Percentiles rank a stretch among this genome's conserved stretches.
Conservation (phyloP, 92 coral and sea anemone genomes). For the Porites cylindrica region DNA sequence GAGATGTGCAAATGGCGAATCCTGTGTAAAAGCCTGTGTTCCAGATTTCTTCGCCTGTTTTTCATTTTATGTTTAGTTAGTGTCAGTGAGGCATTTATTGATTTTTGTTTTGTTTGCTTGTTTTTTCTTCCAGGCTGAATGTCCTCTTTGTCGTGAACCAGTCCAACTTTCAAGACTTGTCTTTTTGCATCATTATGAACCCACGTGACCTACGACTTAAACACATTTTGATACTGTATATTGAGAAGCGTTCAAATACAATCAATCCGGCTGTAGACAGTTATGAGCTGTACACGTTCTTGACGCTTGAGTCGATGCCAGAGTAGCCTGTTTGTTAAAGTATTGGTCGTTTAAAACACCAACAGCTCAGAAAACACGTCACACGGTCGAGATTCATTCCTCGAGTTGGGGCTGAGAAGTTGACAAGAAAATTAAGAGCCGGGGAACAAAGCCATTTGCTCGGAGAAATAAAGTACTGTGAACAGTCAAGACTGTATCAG, state of each 20-base stretch:
- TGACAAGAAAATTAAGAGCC: background rate
- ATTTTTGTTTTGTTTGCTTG: background rate
- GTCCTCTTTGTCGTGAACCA: constrained; percentile 95
- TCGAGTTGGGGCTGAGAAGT: constrained; percentile 30
- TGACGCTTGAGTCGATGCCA: background rate
- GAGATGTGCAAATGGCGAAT: no score
- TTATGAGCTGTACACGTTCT: background rate
- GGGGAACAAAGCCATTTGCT: background rate
- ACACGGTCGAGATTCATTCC: constrained; percentile 29
- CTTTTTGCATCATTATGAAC: constrained; percentile 87
- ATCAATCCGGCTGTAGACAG: no score
- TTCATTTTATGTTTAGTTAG: no score
- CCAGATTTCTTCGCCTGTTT: no score
- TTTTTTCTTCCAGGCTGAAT: constrained; percentile 78
- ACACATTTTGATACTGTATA: background rate
- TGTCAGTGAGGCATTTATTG: background rate
- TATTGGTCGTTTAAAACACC: background rate
- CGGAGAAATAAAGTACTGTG: no score
- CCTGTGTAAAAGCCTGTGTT: no score
- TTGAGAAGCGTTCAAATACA: background rate
- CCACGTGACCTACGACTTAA: constrained; percentile 44
- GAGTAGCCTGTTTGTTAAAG: no score
- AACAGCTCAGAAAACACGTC: background rate
- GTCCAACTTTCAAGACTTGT: constrained; percentile 88
- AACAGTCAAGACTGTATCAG: no score